A percentile compares a stretch with the other conserved stretches of the same genome.
phyloP scores from a whole-genome alignment of 2,113 vertebrate genomes.

The Ceratotherium simum region DNA sequence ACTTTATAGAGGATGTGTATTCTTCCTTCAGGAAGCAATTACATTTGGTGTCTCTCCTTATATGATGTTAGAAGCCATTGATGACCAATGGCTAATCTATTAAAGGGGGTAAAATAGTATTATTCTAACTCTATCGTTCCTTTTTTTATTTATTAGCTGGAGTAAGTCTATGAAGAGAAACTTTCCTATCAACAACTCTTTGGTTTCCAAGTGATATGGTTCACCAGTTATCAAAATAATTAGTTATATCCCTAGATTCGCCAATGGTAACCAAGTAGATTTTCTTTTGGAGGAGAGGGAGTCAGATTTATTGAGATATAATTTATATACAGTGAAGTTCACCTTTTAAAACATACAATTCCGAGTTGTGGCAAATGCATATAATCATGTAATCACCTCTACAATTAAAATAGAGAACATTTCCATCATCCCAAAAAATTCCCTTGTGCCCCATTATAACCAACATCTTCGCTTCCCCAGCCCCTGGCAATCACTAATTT shows the following conservation, averaged over 20 bases:
- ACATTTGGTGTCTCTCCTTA: not conserved
- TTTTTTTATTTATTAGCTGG: not conserved
- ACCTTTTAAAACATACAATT: not conserved
- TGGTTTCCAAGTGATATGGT: not conserved
- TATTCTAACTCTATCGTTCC: not conserved
- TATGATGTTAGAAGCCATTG: not conserved
- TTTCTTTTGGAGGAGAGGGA: not conserved
- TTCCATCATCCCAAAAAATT: not conserved
- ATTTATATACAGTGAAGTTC: not conserved
- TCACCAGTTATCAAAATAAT: not conserved
- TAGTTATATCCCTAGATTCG: not conserved
- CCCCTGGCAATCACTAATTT: not conserved
- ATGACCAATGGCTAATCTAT: not conserved
- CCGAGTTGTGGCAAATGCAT: not conserved
- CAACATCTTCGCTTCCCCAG: not conserved
- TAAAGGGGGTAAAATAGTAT: not conserved
- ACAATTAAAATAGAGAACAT: not conserved
- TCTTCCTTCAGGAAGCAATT: not conserved
- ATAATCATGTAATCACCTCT: not conserved
- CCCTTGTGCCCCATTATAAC: not conserved
- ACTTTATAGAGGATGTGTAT: not conserved
- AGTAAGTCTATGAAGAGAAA: not conserved
- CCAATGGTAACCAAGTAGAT: not conserved
- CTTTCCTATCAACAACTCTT: not conserved
- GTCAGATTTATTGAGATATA: not conserved